Conservation (phyloP, 2,888 invertebrate species). For the Odontothrips loti region DNA sequence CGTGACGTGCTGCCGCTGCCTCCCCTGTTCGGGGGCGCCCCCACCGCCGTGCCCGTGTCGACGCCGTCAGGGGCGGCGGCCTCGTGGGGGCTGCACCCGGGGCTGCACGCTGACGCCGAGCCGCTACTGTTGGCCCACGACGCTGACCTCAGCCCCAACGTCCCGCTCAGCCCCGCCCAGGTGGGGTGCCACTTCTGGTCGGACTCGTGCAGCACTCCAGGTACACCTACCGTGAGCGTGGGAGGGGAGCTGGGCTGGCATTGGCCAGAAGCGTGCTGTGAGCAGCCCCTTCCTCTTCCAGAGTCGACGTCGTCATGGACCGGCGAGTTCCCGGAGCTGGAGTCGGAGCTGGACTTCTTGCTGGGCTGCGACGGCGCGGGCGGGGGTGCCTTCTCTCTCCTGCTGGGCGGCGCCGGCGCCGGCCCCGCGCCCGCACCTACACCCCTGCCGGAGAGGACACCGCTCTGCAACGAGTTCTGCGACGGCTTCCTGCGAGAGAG, state of each 20-base stretch:
- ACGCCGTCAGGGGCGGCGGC: background rate
- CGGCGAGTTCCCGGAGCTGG: slow-evolving; percentile 5
- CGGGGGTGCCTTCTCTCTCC: background rate
- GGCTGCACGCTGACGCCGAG: background rate
- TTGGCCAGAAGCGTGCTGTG: no score
- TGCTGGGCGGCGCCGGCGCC: background rate
- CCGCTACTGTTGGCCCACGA: background rate
- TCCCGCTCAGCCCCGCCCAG: slow-evolving; percentile 7
- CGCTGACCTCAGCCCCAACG: slow-evolving; percentile 11
- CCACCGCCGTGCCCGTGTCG: background rate
- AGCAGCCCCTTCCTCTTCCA: background rate
- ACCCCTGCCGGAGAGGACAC: slow-evolving; percentile 53
- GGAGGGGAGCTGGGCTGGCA: no score
- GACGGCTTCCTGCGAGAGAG: slow-evolving; percentile 53
- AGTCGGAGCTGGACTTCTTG: slow-evolving; percentile 4
- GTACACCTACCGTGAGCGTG: no score
- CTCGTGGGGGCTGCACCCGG: background rate
- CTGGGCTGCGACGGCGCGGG: background rate
- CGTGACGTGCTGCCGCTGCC: no score
- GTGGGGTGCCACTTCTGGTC: background rate
- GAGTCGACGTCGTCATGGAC: background rate
- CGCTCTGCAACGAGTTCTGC: slow-evolving; percentile 55
- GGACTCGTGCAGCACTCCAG: background rate
- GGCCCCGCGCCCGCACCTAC: background rate
- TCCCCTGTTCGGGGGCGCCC: background rate